Conservation (phyloP, 2,113 vertebrate species). For the Brachypodius melanocephalos region DNA sequence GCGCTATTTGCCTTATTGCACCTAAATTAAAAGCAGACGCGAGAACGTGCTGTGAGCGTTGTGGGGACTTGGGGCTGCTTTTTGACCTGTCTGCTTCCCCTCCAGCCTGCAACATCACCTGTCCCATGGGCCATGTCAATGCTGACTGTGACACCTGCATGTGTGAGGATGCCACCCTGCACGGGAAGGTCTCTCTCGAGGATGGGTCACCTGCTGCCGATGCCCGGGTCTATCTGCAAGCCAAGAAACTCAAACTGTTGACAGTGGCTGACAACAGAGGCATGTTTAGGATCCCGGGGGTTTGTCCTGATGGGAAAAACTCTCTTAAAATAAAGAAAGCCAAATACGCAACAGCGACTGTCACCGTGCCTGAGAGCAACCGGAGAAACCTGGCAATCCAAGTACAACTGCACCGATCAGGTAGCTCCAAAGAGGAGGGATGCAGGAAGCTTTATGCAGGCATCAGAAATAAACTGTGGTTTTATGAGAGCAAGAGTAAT, state of each 20-base stretch:
- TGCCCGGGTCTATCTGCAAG: conserved; percentile 78
- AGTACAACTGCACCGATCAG: conserved; percentile 85
- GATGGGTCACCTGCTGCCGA: conserved; percentile 81
- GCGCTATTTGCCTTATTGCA: conserved; percentile 9
- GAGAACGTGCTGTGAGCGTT: rapidly evolving
- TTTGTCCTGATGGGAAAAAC: conserved; percentile 89
- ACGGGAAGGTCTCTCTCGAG: conserved; percentile 82
- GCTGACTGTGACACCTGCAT: conserved; percentile 87
- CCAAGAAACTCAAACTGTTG: conserved; percentile 75
- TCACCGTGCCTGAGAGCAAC: conserved; percentile 73
- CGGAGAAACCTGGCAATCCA: conserved; percentile 77
- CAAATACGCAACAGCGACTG: conserved; percentile 73
- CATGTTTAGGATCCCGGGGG: conserved; percentile 83
- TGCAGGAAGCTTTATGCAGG: not conserved
- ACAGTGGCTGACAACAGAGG: conserved; percentile 83
- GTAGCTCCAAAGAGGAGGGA: conserved; percentile 62
- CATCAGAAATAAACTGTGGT: not conserved
- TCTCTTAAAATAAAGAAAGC: conserved; percentile 81
- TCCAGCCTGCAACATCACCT: conserved; percentile 84
- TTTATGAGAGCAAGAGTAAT: not conserved
- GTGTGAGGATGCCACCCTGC: conserved; percentile 85
- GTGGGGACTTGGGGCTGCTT: not conserved
- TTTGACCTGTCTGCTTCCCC: not conserved
- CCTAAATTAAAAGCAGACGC: not conserved
- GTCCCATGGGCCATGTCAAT: conserved; percentile 84